phyloP scores from a whole-genome alignment of 2,797 vertebrate genomes.

The Sebastes matsubarae region DNA sequence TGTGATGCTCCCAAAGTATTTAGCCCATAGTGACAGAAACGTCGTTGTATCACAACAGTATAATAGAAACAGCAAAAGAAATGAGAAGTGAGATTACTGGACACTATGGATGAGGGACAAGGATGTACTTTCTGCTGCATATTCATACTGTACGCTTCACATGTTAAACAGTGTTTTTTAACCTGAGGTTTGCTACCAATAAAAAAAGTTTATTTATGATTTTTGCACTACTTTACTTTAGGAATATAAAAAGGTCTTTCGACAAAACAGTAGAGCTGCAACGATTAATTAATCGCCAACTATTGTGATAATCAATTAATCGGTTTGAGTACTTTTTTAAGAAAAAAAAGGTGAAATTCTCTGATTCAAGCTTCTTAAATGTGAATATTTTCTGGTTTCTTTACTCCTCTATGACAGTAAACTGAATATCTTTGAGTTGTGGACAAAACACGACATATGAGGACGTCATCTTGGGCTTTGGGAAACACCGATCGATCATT shows the following conservation, averaged over 20 bases:
- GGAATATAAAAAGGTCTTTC: background rate
- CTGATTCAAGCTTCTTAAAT: too few species aligned
- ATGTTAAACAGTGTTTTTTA: background rate
- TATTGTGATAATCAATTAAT: too few species aligned
- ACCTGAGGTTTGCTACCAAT: background rate
- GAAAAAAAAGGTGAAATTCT: too few species aligned
- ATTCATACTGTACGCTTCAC: background rate
- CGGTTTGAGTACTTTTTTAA: too few species aligned
- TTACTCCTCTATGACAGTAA: too few species aligned
- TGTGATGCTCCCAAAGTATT: conserved; percentile 52
- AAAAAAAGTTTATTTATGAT: background rate
- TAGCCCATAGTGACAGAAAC: conserved; percentile 54
- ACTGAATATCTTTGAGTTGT: too few species aligned
- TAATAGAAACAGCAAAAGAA: background rate
- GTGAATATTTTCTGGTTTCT: too few species aligned
- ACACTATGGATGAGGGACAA: background rate
- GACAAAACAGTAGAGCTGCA: background rate
- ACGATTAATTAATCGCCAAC: too few species aligned
- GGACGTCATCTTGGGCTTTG: too few species aligned
- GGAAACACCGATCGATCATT: too few species aligned
- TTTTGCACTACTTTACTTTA: background rate
- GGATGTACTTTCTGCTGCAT: background rate
- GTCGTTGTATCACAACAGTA: conserved; percentile 1
- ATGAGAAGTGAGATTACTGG: background rate
- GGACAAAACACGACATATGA: too few species aligned